Conservation (phyloP, 2,888 invertebrate species). For the Nomada fabriciana region DNA sequence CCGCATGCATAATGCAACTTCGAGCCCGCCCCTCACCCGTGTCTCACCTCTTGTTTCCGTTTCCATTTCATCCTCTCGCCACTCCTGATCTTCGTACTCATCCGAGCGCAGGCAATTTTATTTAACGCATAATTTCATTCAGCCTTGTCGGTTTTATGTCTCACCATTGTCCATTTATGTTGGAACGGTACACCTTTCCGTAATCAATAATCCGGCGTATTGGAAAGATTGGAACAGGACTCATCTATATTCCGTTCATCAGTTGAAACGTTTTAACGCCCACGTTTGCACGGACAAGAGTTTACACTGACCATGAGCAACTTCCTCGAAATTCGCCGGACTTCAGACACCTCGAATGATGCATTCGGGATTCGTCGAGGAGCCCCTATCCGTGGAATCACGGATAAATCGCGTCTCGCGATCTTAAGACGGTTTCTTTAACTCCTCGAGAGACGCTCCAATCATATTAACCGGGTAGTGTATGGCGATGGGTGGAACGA, state of each 20-base stretch:
- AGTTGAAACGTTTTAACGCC: not conserved
- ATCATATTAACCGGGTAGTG: constrained; percentile 66
- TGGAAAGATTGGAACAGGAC: not conserved
- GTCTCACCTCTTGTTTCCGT: constrained; percentile 15
- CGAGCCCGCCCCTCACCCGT: constrained; percentile 31
- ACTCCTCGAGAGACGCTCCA: constrained; percentile 52
- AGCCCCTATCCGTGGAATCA: constrained; percentile 16
- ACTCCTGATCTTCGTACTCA: constrained; percentile 3
- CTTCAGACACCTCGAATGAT: constrained; percentile 21
- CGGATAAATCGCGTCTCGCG: constrained; percentile 54
- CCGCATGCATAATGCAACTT: constrained; percentile 74
- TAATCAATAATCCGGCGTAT: too few species aligned
- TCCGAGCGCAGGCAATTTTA: constrained; percentile 24
- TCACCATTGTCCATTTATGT: not conserved
- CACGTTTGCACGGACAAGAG: constrained; percentile 1
- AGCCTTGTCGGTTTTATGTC: not conserved
- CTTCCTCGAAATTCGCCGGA: constrained; percentile 38
- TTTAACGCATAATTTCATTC: constrained; percentile 68
- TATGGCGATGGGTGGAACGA: not conserved
- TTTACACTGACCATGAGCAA: constrained; percentile 20
- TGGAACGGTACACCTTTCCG: too few species aligned
- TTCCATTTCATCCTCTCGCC: not conserved
- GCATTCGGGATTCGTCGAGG: constrained; percentile 25
- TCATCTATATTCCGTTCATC: constrained; percentile 39
- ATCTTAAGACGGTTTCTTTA: constrained; percentile 60